A percentile compares a stretch with the other conserved stretches of the same genome.
Evolutionary conservation across 1,140 invertebrate genomes (phyloP).

Genomic region (Lanistes nyassanus): DNA sequence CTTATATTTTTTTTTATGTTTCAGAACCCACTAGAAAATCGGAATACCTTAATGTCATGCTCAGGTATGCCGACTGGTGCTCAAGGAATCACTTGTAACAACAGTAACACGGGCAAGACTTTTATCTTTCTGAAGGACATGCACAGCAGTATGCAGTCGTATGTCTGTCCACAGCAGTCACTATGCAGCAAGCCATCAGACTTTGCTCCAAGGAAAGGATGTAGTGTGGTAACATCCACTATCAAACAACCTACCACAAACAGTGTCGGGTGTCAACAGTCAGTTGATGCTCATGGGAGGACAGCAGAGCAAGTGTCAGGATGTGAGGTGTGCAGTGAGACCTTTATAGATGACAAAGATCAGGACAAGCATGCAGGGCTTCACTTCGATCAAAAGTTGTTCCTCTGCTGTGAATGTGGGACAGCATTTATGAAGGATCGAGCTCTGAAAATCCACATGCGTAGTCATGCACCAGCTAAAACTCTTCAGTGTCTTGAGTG

Average conservation of each 20-base stretch:
- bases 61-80: too few species aligned
- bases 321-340: background rate
- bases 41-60: too few species aligned
- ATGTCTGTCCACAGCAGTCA: too few species aligned
- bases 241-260: background rate
- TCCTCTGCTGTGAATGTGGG: constrained; percentile 18
- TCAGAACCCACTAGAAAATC: too few species aligned
- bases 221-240: background rate
- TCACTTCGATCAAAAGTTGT: background rate
- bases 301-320: background rate
- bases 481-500: constrained; percentile 13
- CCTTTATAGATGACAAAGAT: background rate
- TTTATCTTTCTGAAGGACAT: too few species aligned
- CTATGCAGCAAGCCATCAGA: too few species aligned
- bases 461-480: constrained; percentile 1
- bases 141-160: too few species aligned
- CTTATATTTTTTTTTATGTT: too few species aligned
- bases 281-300: background rate
- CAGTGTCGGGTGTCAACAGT: background rate
- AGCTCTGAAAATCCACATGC: constrained; percentile 11
- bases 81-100: too few species aligned
- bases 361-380: background rate
- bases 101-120: too few species aligned
- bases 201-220: too few species aligned
- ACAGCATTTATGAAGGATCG: constrained; percentile 14